Conservation (phyloP, 2,888 invertebrate species). For the Tetragnatha montana region DNA sequence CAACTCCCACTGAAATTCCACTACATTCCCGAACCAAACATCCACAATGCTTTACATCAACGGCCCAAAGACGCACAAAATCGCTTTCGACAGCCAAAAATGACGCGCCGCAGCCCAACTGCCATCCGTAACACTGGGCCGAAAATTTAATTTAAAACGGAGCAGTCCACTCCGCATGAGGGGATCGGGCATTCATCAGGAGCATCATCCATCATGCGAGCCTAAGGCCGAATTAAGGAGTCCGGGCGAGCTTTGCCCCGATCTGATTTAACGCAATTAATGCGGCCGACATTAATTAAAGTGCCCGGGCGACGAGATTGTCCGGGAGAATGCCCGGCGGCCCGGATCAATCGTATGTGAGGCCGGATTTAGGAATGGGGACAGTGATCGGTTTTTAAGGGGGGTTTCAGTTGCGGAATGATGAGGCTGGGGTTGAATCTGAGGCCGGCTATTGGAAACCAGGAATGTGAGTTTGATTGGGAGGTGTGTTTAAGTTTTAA, state of each 20-base stretch:
- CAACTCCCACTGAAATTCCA: too few relatives aligned
- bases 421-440: background rate
- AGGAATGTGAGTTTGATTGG: too few relatives aligned
- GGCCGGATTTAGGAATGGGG: background rate
- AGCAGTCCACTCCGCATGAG: slow-evolving; percentile 38
- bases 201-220: slow-evolving; percentile 45
- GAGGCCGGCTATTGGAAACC: too few relatives aligned
- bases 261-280: slow-evolving; percentile 71
- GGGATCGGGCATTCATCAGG: slow-evolving; percentile 47
- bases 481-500: too few relatives aligned
- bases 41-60: too few relatives aligned
- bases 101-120: background rate
- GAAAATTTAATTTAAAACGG: slow-evolving; percentile 54
- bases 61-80: background rate
- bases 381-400: slow-evolving; percentile 23
- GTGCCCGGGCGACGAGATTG: slow-evolving; percentile 58
- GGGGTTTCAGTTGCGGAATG: slow-evolving; percentile 25
- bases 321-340: background rate
- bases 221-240: slow-evolving; percentile 54
- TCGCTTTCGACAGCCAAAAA: background rate
- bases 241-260: slow-evolving; percentile 37
- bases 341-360: too few relatives aligned
- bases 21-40: too few relatives aligned
- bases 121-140: background rate
- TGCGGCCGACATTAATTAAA: slow-evolving; percentile 65